phyloP scores from a whole-genome alignment of 1,140 invertebrate genomes.

The Drosophila kurseongensis region DNA sequence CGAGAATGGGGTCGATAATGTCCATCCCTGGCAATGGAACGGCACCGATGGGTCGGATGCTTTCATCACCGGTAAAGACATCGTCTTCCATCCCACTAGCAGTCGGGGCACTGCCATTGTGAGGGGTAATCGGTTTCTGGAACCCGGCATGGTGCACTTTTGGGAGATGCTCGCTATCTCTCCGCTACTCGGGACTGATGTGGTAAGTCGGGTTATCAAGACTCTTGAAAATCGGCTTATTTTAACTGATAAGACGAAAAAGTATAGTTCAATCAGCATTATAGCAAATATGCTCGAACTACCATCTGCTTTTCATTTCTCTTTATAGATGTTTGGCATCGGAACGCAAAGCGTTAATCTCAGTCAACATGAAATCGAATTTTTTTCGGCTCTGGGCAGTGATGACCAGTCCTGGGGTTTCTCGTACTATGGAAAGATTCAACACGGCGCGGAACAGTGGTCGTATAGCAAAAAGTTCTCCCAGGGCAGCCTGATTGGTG shows the following conservation, averaged over 20 bases:
- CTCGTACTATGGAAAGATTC: constrained; percentile 89
- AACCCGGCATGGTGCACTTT: constrained; percentile 88
- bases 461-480: constrained; percentile 86
- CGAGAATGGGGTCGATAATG: constrained; percentile 37
- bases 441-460: constrained; percentile 86
- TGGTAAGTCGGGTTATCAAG: constrained; percentile 86
- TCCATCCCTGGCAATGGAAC: constrained; percentile 43
- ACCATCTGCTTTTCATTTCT: not conserved
- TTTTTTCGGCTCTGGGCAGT: constrained; percentile 89
- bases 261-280: constrained; percentile 21
- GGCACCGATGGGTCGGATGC: constrained; percentile 33
- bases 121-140: constrained; percentile 86
- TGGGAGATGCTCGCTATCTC: constrained; percentile 92
- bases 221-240: not conserved
- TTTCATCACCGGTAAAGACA: constrained; percentile 50
- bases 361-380: constrained; percentile 85
- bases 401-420: constrained; percentile 91
- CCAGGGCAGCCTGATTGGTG: constrained; percentile 87
- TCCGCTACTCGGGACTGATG: constrained; percentile 90
- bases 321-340: constrained; percentile 91
- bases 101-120: constrained; percentile 90
- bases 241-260: constrained; percentile 26
- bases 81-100: constrained; percentile 88
- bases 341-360: constrained; percentile 89
- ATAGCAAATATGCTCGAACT: not conserved